Base-by-base conservation (phyloP, 1,140 invertebrate species). In the Arctopsyche grandis region DNA sequence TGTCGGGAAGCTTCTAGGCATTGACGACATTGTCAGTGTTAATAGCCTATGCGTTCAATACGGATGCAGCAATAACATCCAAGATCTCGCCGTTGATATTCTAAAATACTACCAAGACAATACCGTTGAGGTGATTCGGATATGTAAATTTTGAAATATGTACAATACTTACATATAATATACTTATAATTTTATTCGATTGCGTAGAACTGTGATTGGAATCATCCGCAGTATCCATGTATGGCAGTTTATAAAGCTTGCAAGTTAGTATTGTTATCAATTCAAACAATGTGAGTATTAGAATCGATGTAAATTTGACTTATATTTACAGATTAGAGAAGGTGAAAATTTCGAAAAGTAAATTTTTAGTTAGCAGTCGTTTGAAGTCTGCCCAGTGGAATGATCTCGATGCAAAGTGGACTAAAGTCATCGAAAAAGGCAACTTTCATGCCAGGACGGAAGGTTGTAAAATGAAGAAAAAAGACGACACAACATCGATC, bases 211-310 rank as follows among this genome's bases (percentile, higher is more conserved):
- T 58, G 58, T 14, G 83, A 85, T 75, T 73, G 83, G 29, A 69
- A 78, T 14, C 84, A 85, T 81, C 85, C 85, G 0, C 85, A 86
- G 69, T 85, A 85, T 82, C 78, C 76, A 56, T 83, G 84, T 38
- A 84, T 83, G 70, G 84, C 85, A 24, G 83, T 84, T 5, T 84
- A 83, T 78, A 83, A 84, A 22, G 83, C 84, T 56, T 86, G 85
- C 84, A 84, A 83, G 85, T 86, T 79, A 7, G 71, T 74, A 46
- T 71, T n/a, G 5, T 75, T 75, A 7, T 56, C 5, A 21, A 75
- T 16, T 56, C 21, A 21, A 60, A 60, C 14, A 22, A 21, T 21
- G n/a, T n/a, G n/a, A n/a, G n/a, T n/a, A n/a, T n/a, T n/a, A n/a
- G n/a, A n/a, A n/a, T n/a, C n/a, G n/a, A n/a, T n/a, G n/a, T n/a